Percentiles rank a stretch among this genome's conserved stretches.
Evolutionary conservation across 2,888 invertebrate genomes (phyloP).

Genomic region (Trilocha varians): DNA sequence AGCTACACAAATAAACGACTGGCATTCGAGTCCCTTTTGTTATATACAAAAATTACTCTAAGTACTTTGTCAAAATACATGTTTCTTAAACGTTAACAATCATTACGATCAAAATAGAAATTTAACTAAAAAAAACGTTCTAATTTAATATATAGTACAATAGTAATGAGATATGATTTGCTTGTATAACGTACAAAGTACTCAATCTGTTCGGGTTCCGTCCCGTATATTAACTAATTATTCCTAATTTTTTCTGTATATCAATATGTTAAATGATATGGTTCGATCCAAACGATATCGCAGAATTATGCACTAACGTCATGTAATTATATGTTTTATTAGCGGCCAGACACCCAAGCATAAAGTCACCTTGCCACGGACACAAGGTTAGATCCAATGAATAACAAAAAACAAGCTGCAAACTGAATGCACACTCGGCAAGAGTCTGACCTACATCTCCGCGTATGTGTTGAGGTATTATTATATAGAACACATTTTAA

Average conservation of each 20-base stretch:
- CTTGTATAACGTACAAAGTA: background rate
- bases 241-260: slow-evolving; percentile 33
- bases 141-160: slow-evolving; percentile 26
- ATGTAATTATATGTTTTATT: slow-evolving; percentile 59
- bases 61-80: slow-evolving; percentile 35
- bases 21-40: slow-evolving; percentile 41
- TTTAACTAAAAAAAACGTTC: slow-evolving; percentile 39
- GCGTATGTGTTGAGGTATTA: slow-evolving; percentile 13
- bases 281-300: slow-evolving; percentile 54
- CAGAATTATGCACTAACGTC: slow-evolving; percentile 54
- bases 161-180: slow-evolving; percentile 17
- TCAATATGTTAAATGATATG: slow-evolving; percentile 63
- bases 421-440: slow-evolving; percentile 33
- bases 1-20: slow-evolving; percentile 35
- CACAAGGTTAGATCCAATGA: slow-evolving; percentile 66
- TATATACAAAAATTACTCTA: slow-evolving; percentile 33
- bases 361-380: slow-evolving; percentile 68
- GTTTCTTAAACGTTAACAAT: slow-evolving; percentile 47
- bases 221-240: slow-evolving; percentile 31
- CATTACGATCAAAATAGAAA: slow-evolving; percentile 33
- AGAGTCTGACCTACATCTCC: background rate
- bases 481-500: slow-evolving; percentile 3
- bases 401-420: slow-evolving; percentile 58
- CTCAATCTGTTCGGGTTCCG: slow-evolving; percentile 11
- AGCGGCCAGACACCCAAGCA: slow-evolving; percentile 65